These are phyloP conservation scores for Adelphocoris suturalis DNA, from an alignment of 2,888 invertebrate species.

Conservation along the genomic window DNA sequence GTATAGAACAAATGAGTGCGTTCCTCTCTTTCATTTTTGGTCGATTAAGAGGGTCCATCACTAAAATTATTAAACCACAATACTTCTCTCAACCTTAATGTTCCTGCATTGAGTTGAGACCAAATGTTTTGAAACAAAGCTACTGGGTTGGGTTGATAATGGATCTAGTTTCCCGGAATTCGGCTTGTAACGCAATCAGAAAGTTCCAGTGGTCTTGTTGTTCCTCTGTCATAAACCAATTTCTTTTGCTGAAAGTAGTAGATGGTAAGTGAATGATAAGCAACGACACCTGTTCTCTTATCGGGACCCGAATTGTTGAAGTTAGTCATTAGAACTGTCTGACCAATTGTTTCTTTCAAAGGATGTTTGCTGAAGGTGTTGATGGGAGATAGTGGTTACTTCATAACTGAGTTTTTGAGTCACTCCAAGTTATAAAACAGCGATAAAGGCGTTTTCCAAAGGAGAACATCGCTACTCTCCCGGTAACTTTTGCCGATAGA, in stretches of 20 bases:
- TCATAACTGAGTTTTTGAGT: slow-evolving; percentile 15
- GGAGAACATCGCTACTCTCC: not conserved
- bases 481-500: not conserved
- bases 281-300: slow-evolving; percentile 10
- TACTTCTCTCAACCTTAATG: no score
- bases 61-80: no score
- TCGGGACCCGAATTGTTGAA: slow-evolving; percentile 17
- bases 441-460: not conserved
- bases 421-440: slow-evolving; percentile 1
- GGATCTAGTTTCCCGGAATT: no score
- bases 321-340: slow-evolving; percentile 31
- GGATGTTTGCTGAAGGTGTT: slow-evolving; percentile 16
- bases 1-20: no score
- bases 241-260: not conserved
- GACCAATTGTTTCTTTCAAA: slow-evolving; percentile 13
- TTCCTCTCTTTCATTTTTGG: no score
- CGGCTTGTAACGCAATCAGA: no score
- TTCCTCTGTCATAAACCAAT: not conserved
- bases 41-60: no score
- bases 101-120: no score
- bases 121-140: no score
- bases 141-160: no score
- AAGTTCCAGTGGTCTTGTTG: no score
- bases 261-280: not conserved
- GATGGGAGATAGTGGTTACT: slow-evolving; percentile 9